Base-by-base conservation (phyloP, 2,113 vertebrate genomes). In the Ochotona curzoniae region DNA sequence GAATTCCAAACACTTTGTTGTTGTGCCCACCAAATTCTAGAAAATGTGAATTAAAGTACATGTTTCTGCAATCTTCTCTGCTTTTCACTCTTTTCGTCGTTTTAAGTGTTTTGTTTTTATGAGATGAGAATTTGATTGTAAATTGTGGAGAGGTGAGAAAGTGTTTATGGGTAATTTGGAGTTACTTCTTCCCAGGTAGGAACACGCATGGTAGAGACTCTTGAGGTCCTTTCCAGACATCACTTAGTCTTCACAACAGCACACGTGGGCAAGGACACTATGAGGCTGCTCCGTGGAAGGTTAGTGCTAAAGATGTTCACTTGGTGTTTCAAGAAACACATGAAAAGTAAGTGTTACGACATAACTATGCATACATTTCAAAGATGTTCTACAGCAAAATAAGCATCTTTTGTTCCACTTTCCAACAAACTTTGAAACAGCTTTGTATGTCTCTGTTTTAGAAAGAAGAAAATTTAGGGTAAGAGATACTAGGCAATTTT, bases 21-120 rank as follows among this genome's bases (percentile, higher is more conserved):
- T 87, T 75, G 85, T 94, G n/a, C 70, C 81, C 69, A 69, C 61
- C 95, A 95, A 69, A 96, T 86, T 93, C 83, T 88, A 90, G 88
- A 84, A 97, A 96, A 94, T 96, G 75, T 75, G 26, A 97, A 98
- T 98, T 96, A 97, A 98, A 97, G 81, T 96, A 97, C 92, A 66
- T 88, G 90, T 96, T 97, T 98, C 97, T 98, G 95, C 95, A 84
- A 64, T 79, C 61, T 87, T 78, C 81, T 79, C 47, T 82, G 57
- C 83, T 63, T 83, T 66, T 61, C 64, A 25, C 61, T 57, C 35
- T 7, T 5, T 1, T 28, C 9, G 17, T 49, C 13, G 15, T 14
- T 78, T 84, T 21, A 76, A 89, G 49, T 30, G 8, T 71, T 86
- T 66, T 35, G 38, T 44, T 71, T 38, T 83, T 54, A 35, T 69